phyloP scores from a whole-genome alignment of 2,888 invertebrate species.

The Nomada ruficornis region DNA sequence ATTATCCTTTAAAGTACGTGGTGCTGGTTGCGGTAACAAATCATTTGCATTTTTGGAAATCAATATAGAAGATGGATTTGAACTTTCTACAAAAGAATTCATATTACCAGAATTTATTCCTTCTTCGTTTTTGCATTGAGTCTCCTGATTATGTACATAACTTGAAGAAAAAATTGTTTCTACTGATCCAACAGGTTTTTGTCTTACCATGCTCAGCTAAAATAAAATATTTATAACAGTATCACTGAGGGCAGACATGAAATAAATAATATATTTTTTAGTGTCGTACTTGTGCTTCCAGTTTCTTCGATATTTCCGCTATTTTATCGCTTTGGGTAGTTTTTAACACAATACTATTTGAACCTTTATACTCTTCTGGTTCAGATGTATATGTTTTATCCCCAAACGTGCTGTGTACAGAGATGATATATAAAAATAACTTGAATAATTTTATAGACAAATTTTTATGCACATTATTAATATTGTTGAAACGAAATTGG shows the following conservation, averaged over 20 bases:
- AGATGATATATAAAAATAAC: conserved; percentile 82
- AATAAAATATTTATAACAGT: conserved; percentile 39
- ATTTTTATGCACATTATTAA: conserved; percentile 1
- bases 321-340: conserved; percentile 86
- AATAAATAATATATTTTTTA: conserved; percentile 25
- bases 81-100: conserved; percentile 58
- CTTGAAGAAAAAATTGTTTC: conserved; percentile 79
- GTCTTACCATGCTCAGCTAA: conserved; percentile 75
- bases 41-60: conserved; percentile 29
- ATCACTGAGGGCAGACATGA: not conserved
- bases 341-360: conserved; percentile 83
- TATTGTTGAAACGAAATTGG: not conserved
- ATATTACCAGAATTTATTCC: conserved; percentile 47
- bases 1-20: conserved; percentile 66
- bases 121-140: conserved; percentile 39
- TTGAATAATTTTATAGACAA: not conserved
- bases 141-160: conserved; percentile 39
- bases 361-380: conserved; percentile 61
- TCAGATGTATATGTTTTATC: conserved; percentile 81
- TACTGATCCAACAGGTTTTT: conserved; percentile 80
- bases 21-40: conserved; percentile 72
- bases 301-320: conserved; percentile 86
- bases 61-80: conserved; percentile 30
- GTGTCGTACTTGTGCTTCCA: conserved; percentile 85
- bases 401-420: conserved; percentile 74